Evolutionary conservation across 2,888 invertebrate species (phyloP).

Genomic region (Balanococcus diminutus): DNA sequence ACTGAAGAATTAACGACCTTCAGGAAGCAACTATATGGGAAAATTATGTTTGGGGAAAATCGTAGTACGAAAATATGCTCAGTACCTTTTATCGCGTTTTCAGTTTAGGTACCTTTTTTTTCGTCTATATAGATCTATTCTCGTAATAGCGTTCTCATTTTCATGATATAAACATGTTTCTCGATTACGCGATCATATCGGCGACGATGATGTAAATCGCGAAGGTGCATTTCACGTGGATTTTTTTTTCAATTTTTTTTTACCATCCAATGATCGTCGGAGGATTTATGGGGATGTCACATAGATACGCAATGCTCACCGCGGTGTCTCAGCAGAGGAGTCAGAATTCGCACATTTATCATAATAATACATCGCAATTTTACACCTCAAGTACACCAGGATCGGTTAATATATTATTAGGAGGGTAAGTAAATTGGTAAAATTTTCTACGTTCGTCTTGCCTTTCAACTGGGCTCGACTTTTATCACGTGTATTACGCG

Average conservation of each 20-base stretch:
- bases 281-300: conserved; percentile 49
- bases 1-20: conserved; percentile 49
- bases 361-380: conserved; percentile 52
- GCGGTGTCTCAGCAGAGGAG: conserved; percentile 27
- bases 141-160: conserved; percentile 19
- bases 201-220: neutral
- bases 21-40: conserved; percentile 35
- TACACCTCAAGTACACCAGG: conserved; percentile 55
- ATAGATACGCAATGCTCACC: conserved; percentile 48
- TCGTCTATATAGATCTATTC: conserved; percentile 15
- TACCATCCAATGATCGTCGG: conserved; percentile 44
- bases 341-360: conserved; percentile 42
- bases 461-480: neutral
- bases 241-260: neutral
- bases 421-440: conserved; percentile 55
- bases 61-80: conserved; percentile 24
- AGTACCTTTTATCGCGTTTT: conserved; percentile 47
- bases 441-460: neutral
- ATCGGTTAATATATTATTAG: conserved; percentile 56
- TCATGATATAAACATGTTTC: conserved; percentile 14
- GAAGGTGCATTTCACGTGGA: no score
- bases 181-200: conserved; percentile 7
- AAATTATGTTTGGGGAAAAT: conserved; percentile 45
- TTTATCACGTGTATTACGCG: neutral
- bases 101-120: neutral